Percentiles rank a stretch among this genome's conserved stretches.
Evolutionary conservation across 2,797 vertebrate genomes (phyloP).

Genomic region (Esox masquinongy): DNA sequence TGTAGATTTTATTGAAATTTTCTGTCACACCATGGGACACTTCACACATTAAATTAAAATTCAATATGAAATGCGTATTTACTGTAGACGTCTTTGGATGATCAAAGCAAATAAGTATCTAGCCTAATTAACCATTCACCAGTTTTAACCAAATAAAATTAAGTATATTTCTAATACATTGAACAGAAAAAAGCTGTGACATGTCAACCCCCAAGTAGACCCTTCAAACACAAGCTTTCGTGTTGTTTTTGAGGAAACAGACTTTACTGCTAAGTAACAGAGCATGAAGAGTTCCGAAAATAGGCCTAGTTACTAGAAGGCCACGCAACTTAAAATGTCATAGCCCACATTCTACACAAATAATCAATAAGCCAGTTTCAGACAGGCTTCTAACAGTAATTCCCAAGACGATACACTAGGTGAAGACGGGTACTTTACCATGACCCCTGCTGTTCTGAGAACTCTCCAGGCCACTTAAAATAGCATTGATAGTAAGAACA

Average conservation of each 20-base stretch:
- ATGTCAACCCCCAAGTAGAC: no score
- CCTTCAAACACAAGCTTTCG: not conserved
- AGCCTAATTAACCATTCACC: no score
- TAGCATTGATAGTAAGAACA: slow-evolving; percentile 67
- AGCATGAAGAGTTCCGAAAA: not conserved
- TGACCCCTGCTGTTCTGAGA: slow-evolving; percentile 66
- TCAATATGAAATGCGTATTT: no score
- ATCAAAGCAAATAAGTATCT: no score
- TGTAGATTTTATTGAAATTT: no score
- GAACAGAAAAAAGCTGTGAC: no score
- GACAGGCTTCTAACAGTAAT: no score
- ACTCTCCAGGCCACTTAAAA: slow-evolving; percentile 64
- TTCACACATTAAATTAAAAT: no score
- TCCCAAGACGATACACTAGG: not conserved
- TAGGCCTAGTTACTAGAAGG: not conserved
- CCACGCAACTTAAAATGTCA: not conserved
- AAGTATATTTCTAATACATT: no score
- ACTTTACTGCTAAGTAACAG: not conserved
- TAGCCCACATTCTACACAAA: not conserved
- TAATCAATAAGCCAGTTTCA: not conserved
- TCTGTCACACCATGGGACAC: no score
- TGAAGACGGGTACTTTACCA: slow-evolving; percentile 35
- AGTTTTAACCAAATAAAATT: no score
- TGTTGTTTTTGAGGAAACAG: not conserved
- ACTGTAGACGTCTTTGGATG: no score